Percentiles rank a stretch among this genome's conserved stretches.
phyloP scores from a whole-genome alignment of 2,888 invertebrate species.

The Tetragonisca angustula region DNA sequence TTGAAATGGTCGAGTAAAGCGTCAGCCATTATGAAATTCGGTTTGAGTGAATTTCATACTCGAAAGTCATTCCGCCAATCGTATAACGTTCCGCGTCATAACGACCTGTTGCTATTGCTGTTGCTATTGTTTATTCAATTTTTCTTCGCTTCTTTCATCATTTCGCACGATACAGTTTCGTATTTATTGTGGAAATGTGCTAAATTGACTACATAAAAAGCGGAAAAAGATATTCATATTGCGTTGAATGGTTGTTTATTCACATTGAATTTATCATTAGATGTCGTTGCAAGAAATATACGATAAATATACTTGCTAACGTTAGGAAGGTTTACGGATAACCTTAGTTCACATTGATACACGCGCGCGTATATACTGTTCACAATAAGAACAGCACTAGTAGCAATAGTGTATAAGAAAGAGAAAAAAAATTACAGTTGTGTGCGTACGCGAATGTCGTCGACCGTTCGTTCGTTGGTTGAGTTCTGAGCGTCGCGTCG shows the following conservation, averaged over 20 bases:
- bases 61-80: conserved; percentile 61
- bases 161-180: not conserved
- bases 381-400: conserved; percentile 15
- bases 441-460: conserved; percentile 64
- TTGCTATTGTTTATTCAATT: conserved; percentile 13
- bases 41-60: conserved; percentile 63
- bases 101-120: conserved; percentile 60
- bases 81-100: conserved; percentile 42
- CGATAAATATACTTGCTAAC: conserved; percentile 30
- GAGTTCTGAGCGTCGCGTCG: conserved; percentile 54
- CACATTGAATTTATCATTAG: not conserved
- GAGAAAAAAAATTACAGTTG: conserved; percentile 19
- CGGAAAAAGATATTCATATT: not conserved
- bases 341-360: conserved; percentile 28
- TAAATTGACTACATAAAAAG: not conserved
- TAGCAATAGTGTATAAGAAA: not conserved
- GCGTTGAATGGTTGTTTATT: conserved; percentile 13
- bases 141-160: not conserved
- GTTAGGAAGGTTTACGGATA: conserved; percentile 38
- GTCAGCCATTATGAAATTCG: conserved; percentile 71
- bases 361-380: conserved; percentile 8
- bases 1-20: conserved; percentile 53
- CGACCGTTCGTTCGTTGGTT: conserved; percentile 68
- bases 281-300: conserved; percentile 11
- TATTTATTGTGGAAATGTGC: conserved; percentile 4